Evolutionary conservation across 2,113 vertebrate genomes (phyloP), one percentile per base, ranked within the genome.

Genomic region (Sorex fumeus): DNA sequence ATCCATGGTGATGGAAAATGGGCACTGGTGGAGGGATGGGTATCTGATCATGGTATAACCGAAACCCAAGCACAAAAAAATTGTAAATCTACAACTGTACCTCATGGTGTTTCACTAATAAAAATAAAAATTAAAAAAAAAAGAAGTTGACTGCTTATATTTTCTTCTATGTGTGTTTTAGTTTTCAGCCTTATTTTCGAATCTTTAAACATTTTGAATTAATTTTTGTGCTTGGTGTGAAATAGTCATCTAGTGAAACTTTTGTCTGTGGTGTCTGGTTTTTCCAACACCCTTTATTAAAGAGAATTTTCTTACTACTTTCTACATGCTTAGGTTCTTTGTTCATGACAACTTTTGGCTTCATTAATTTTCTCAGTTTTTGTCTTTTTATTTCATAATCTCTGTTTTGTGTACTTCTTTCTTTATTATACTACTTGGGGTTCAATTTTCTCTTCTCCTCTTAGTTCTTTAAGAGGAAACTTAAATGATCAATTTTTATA

Each of bases 381-480:
- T 90, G 43, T 50, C 36, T 71, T 76, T 45, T 84, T 62, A 19
- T 82, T 34, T 86, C 57, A 60, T 90, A 69, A 80, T 84, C 50
- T 53, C 64, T 81, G 27, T 9, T 84, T 60, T 36, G 43, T 86
- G 43, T 69, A 36, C 72, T 71, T 71, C 76, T 86, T 53, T 36
- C 16, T 67, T 79, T 87, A 40, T 45, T 9, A 4, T 45, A 45
- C 15, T 34, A 60, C 1, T 84, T 76, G 70, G 57, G 12, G 23
- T 87, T 90, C 74, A 50, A 75, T 83, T 93, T 90, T 92, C 76
- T 90, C n/a, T 82, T 89, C 12, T 91, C 78, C 12, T 78, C 57
- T 13, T 34, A 47, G 30, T 21, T 71, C 47, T 57, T 62, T 67
- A 69, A 84, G 50, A 64, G 40, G 40, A 32, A 92, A 64, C 23